Percentiles rank a stretch among this genome's conserved stretches.
Evolutionary conservation across 2,113 vertebrate genomes (phyloP).

Genomic region (Ceratotherium simum): DNA sequence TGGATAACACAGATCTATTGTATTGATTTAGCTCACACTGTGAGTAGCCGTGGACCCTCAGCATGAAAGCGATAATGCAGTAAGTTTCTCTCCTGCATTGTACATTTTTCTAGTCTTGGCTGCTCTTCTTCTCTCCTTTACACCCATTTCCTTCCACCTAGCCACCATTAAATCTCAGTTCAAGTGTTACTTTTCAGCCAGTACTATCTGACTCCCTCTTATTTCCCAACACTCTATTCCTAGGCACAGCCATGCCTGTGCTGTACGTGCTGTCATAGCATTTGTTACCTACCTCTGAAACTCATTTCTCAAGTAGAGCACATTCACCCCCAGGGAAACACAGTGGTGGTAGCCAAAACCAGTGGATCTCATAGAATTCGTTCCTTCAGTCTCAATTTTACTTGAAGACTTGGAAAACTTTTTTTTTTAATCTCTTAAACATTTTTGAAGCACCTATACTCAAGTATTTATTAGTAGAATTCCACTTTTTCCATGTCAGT

Average conservation of each 20-base stretch:
- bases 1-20: constrained; percentile 6
- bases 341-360: not conserved
- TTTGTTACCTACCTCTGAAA: not conserved
- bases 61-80: not conserved
- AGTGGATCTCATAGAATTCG: not conserved
- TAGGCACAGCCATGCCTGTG: not conserved
- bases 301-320: not conserved
- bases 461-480: not conserved
- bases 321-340: not conserved
- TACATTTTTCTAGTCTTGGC: not conserved
- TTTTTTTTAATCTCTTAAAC: not conserved
- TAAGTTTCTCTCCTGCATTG: not conserved
- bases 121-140: not conserved
- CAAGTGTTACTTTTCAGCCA: not conserved
- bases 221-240: not conserved
- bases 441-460: not conserved
- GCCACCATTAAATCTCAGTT: not conserved
- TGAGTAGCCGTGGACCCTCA: not conserved
- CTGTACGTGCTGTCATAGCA: no score
- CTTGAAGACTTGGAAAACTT: not conserved
- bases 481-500: not conserved
- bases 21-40: not conserved
- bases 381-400: not conserved
- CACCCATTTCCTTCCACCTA: not conserved
- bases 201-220: not conserved